phyloP scores from a whole-genome alignment of 1,140 invertebrate genomes.

The Matsumurasca onukii region DNA sequence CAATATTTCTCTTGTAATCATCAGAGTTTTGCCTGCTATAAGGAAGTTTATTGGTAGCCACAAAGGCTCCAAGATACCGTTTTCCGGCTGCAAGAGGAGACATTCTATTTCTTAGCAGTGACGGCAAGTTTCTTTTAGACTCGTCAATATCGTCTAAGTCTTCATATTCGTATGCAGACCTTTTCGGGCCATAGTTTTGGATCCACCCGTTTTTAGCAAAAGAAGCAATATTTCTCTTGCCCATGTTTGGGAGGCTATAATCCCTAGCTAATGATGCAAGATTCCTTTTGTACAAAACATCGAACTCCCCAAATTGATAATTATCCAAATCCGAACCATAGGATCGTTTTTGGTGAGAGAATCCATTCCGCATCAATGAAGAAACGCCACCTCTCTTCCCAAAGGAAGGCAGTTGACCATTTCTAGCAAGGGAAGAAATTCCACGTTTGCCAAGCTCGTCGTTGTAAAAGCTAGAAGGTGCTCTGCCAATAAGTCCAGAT shows the following conservation, averaged over 20 bases:
- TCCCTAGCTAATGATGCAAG: conserved; percentile 36
- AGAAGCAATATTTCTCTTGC: conserved; percentile 39
- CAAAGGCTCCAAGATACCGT: conserved; percentile 38
- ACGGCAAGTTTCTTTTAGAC: conserved; percentile 40
- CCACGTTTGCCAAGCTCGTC: conserved; percentile 35
- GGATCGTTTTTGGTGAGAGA: conserved; percentile 31
- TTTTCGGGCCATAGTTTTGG: conserved; percentile 19
- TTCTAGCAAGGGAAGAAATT: conserved; percentile 35
- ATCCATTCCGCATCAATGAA: conserved; percentile 37
- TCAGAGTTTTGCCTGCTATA: conserved; percentile 16
- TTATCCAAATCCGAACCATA: conserved; percentile 32
- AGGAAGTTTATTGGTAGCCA: conserved; percentile 26
- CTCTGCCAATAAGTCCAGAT: conserved; percentile 33
- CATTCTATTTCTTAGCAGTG: conserved; percentile 37
- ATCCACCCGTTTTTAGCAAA: conserved; percentile 37
- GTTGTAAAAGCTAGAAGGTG: background rate
- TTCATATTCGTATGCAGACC: conserved; percentile 30
- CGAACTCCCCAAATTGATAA: conserved; percentile 26
- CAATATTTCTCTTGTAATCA: conserved; percentile 34
- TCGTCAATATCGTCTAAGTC: conserved; percentile 26
- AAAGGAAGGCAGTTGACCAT: conserved; percentile 34
- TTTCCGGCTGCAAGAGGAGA: conserved; percentile 38
- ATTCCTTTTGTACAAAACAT: conserved; percentile 37
- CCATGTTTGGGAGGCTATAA: conserved; percentile 27
- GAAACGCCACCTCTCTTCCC: conserved; percentile 37